Percentiles rank a stretch among this genome's conserved stretches.
Evolutionary conservation across 92 coral and sea anemone genomes (phyloP).

Genomic region (Epizoanthus illoricatus): DNA sequence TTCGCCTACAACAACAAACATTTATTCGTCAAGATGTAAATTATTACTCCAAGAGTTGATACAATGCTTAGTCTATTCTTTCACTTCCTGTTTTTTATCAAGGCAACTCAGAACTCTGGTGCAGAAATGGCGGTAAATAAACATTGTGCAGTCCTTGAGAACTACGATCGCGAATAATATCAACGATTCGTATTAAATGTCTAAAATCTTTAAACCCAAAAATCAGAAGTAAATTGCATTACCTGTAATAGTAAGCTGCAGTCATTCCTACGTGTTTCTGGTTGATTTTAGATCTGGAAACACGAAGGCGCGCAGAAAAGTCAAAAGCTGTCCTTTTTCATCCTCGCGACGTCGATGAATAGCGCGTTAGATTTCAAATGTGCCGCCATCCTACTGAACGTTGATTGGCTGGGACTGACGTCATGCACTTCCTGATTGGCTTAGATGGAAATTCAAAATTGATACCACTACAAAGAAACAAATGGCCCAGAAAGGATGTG

Average conservation of each 20-base stretch:
- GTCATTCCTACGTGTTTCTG: slow-evolving; percentile 68
- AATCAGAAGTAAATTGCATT: slow-evolving; percentile 21
- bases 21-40: background rate
- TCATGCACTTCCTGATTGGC: slow-evolving; percentile 69
- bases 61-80: background rate
- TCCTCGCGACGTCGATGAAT: slow-evolving; percentile 73
- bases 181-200: background rate
- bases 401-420: slow-evolving; percentile 81
- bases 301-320: slow-evolving; percentile 59
- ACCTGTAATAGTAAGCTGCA: slow-evolving; percentile 72
- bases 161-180: slow-evolving; percentile 38
- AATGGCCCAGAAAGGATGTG: slow-evolving; percentile 32
- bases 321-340: slow-evolving; percentile 53
- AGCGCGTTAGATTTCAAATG: slow-evolving; percentile 95
- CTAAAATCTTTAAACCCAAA: slow-evolving; percentile 2
- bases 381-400: slow-evolving; percentile 83
- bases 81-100: slow-evolving; percentile 11
- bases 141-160: slow-evolving; percentile 1
- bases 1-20: background rate
- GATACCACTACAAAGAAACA: slow-evolving; percentile 37
- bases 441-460: slow-evolving; percentile 70
- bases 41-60: background rate
- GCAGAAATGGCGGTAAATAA: slow-evolving; percentile 71
- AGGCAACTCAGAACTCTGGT: slow-evolving; percentile 12
- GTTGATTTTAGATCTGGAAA: slow-evolving; percentile 63